Evolutionary conservation across 2,797 vertebrate species (phyloP).

Genomic region (Molossus alvarezi): DNA sequence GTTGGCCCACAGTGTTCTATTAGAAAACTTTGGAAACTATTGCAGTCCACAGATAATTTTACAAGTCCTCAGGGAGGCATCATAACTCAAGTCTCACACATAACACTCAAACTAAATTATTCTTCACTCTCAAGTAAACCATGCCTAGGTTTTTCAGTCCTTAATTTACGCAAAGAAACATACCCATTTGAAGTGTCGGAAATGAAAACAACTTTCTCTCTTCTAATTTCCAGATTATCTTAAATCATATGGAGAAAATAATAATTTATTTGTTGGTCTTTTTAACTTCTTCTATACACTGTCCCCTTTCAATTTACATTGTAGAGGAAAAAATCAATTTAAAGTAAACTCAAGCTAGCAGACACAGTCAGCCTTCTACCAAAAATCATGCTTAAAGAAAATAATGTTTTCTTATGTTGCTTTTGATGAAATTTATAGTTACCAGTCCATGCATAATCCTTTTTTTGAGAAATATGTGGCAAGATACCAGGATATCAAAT

Average conservation of each 20-base stretch:
- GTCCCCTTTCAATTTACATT: background rate
- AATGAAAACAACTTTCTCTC: background rate
- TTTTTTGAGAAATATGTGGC: background rate
- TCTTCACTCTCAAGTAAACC: background rate
- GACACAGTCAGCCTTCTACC: background rate
- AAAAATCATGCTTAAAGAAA: background rate
- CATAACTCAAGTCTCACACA: background rate
- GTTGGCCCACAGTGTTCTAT: background rate
- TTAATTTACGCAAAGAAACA: constrained; percentile 48
- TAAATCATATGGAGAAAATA: background rate
- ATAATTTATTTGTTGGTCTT: background rate
- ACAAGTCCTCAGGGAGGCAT: background rate
- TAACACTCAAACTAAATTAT: constrained; percentile 19
- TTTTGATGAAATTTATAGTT: background rate
- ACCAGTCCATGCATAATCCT: background rate
- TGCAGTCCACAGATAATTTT: background rate
- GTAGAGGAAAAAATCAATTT: background rate
- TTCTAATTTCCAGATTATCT: background rate
- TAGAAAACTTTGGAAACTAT: background rate
- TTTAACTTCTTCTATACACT: background rate
- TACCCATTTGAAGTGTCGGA: background rate
- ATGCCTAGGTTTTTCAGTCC: background rate
- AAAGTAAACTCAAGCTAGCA: background rate
- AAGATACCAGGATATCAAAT: background rate
- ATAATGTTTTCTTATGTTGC: background rate